phyloP scores from a whole-genome alignment of 2,888 invertebrate species.

The Rhaphigaster nebulosa region DNA sequence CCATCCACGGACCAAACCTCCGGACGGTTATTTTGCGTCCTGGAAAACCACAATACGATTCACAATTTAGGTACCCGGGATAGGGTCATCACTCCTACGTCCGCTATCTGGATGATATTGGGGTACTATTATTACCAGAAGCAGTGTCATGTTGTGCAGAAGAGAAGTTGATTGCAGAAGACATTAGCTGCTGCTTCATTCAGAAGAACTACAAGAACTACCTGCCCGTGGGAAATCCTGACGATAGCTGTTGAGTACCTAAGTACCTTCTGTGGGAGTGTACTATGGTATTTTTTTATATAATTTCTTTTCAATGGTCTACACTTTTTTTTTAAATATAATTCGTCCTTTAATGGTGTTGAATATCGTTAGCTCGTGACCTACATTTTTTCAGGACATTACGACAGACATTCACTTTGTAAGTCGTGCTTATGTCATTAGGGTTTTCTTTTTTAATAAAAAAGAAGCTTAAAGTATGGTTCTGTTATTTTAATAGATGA shows the following conservation, averaged over 20 bases:
- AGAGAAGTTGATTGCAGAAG: slow-evolving; percentile 18
- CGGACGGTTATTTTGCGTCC: no score
- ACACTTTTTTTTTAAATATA: background rate
- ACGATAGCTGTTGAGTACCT: background rate
- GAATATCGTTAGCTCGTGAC: background rate
- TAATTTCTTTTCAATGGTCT: no score
- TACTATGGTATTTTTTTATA: background rate
- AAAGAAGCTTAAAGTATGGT: background rate
- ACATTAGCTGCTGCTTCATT: background rate
- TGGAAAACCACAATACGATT: no score
- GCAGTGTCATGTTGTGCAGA: slow-evolving; percentile 8
- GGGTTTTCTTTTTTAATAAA: background rate
- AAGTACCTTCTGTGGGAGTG: background rate
- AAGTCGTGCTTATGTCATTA: background rate
- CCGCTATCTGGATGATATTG: background rate
- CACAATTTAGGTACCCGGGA: no score
- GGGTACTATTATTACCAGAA: background rate
- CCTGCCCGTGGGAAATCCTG: background rate
- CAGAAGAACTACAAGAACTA: background rate
- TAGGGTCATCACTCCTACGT: no score
- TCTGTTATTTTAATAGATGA: no score
- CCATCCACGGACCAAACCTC: no score
- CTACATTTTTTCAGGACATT: background rate
- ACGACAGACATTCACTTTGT: background rate
- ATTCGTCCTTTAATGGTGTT: background rate